These are phyloP conservation scores for Dicyrtomina minuta DNA, from an alignment of 2,888 invertebrate species.

Conservation along the genomic window DNA sequence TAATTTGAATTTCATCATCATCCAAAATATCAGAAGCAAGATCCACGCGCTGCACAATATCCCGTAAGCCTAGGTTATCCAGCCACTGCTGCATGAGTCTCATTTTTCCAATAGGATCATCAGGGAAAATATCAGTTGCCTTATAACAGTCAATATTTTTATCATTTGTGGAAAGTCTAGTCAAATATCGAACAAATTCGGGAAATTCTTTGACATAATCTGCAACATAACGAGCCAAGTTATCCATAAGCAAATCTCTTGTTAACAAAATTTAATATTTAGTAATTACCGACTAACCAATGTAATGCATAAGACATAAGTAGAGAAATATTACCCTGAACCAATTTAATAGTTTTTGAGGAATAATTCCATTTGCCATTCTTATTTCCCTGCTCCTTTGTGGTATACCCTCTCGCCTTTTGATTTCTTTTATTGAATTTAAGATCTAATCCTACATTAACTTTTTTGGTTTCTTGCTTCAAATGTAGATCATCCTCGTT, in stretches of 20 bases:
- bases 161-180: slow-evolving; percentile 55
- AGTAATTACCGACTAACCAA: no score
- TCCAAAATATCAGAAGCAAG: slow-evolving; percentile 51
- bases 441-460: slow-evolving; percentile 86
- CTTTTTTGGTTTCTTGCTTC: slow-evolving; percentile 53
- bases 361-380: slow-evolving; percentile 76
- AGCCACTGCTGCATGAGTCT: slow-evolving; percentile 49
- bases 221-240: no score
- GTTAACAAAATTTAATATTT: no score
- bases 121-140: slow-evolving; percentile 55
- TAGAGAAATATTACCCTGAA: slow-evolving; percentile 58
- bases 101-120: slow-evolving; percentile 45
- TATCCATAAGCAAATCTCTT: no score
- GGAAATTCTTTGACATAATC: slow-evolving; percentile 73
- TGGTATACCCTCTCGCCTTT: slow-evolving; percentile 78
- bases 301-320: no score
- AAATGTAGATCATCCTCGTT: slow-evolving; percentile 47
- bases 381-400: slow-evolving; percentile 59
- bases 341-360: slow-evolving; percentile 68
- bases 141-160: slow-evolving; percentile 56
- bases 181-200: slow-evolving; percentile 68
- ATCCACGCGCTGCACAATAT: slow-evolving; percentile 44
- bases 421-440: slow-evolving; percentile 78
- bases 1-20: slow-evolving; percentile 50
- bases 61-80: slow-evolving; percentile 44